A percentile compares a stretch with the other conserved stretches of the same genome.
phyloP scores from a whole-genome alignment of 2,113 vertebrate genomes.

The Odobenus rosmarus region DNA sequence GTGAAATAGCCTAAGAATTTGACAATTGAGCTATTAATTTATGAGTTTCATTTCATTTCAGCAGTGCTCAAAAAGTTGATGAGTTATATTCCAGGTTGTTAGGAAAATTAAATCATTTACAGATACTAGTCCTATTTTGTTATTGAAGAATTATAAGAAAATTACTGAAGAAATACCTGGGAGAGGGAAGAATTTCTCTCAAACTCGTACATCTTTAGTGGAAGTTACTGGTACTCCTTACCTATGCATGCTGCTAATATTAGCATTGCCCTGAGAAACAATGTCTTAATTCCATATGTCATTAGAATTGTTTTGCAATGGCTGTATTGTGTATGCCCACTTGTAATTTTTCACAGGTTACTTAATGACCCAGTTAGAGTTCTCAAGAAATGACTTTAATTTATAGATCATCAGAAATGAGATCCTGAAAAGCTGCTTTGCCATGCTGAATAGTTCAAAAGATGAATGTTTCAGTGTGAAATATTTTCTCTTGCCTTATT shows the following conservation, averaged over 20 bases:
- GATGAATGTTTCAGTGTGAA: neutral
- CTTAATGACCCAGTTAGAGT: conserved; percentile 21
- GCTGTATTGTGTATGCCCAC: neutral
- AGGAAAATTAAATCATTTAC: conserved; percentile 27
- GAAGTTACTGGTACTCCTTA: neutral
- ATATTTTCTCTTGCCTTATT: conserved; percentile 49
- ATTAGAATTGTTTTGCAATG: conserved; percentile 8
- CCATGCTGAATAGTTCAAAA: conserved; percentile 29
- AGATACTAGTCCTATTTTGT: neutral
- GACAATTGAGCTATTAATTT: conserved; percentile 9
- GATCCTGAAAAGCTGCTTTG: conserved; percentile 14
- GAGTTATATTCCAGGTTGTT: neutral
- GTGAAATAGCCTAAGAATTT: conserved; percentile 19
- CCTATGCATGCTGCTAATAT: neutral
- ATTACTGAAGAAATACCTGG: conserved; percentile 31
- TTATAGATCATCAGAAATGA: conserved; percentile 15
- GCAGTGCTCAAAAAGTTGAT: neutral
- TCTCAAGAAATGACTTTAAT: neutral
- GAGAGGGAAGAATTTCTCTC: conserved; percentile 30
- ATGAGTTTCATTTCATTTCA: conserved; percentile 20
- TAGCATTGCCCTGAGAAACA: conserved; percentile 12
- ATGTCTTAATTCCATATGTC: neutral
- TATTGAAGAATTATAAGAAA: neutral
- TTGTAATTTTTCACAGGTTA: conserved; percentile 15
- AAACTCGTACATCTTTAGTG: neutral